These are phyloP conservation scores for Atethmia centrago DNA, from an alignment of 2,888 invertebrate genomes.

Conservation along the genomic window DNA sequence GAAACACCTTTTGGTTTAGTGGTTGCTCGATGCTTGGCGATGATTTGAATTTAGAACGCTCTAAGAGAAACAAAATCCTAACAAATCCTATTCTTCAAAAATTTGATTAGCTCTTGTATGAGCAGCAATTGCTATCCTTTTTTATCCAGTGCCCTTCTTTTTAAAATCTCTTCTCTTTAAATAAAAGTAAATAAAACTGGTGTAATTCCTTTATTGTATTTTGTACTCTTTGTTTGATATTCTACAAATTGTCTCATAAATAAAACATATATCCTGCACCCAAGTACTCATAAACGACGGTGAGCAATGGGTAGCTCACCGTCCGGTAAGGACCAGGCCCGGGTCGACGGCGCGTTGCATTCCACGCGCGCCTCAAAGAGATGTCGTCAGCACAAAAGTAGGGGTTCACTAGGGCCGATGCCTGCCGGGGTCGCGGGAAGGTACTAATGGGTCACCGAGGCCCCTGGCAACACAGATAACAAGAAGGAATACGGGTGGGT, in stretches of 20 bases:
- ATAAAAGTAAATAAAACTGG: not conserved
- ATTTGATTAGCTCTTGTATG: not conserved
- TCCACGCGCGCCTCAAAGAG: no score
- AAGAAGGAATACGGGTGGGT: no score
- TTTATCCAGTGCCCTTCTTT: not conserved
- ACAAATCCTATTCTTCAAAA: not conserved
- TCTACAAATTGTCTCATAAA: not conserved
- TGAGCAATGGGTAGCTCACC: no score
- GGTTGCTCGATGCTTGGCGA: conserved; percentile 14
- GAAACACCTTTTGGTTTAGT: conserved; percentile 50
- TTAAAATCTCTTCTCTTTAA: not conserved
- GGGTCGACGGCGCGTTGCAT: no score
- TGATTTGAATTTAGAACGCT: not conserved
- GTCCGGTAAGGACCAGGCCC: no score
- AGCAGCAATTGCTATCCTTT: not conserved
- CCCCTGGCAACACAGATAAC: no score
- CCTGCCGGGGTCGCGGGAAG: no score
- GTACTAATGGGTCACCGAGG: no score
- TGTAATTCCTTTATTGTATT: not conserved
- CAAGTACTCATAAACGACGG: not conserved
- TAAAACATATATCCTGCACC: not conserved
- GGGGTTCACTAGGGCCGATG: no score
- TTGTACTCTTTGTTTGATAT: not conserved
- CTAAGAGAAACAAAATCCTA: not conserved
- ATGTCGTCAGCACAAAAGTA: no score